phyloP scores from a whole-genome alignment of 92 coral and sea anemone species.

The Phymanthus crucifer region DNA sequence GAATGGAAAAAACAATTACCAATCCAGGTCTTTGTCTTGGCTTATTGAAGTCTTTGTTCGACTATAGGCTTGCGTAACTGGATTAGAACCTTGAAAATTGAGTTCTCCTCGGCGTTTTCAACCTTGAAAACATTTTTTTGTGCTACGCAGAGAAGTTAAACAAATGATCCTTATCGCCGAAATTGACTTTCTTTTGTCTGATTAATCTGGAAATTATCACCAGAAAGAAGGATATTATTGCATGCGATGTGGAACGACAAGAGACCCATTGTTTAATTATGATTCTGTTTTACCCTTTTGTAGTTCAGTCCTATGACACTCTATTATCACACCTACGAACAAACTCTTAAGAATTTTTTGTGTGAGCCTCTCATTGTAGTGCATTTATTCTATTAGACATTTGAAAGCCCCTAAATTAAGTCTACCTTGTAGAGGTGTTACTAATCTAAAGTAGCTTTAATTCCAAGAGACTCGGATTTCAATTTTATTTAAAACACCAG shows the following conservation, averaged over 20 bases:
- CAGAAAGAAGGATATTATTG: slow-evolving; percentile 8
- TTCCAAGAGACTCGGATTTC: neutral
- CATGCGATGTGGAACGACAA: slow-evolving; percentile 23
- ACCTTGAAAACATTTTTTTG: neutral
- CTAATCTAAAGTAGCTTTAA: neutral
- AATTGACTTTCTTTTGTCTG: slow-evolving; percentile 31
- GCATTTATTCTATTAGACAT: neutral
- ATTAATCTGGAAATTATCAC: slow-evolving; percentile 24
- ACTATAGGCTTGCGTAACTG: neutral
- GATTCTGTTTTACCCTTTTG: slow-evolving; percentile 16
- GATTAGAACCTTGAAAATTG: neutral
- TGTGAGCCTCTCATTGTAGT: neutral
- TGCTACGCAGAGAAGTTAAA: neutral
- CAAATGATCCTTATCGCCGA: slow-evolving; percentile 4
- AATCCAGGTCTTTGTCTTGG: neutral
- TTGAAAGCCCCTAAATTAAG: slow-evolving; percentile 2
- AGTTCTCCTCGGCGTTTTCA: neutral
- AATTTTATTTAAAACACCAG: neutral
- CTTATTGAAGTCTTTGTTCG: neutral
- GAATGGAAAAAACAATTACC: neutral
- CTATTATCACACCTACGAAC: neutral
- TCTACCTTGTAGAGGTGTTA: neutral
- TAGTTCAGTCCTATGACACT: neutral
- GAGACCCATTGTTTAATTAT: neutral
- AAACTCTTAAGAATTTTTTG: neutral